Conservation (phyloP, 1,140 invertebrate species). For the Cydia pomonella region DNA sequence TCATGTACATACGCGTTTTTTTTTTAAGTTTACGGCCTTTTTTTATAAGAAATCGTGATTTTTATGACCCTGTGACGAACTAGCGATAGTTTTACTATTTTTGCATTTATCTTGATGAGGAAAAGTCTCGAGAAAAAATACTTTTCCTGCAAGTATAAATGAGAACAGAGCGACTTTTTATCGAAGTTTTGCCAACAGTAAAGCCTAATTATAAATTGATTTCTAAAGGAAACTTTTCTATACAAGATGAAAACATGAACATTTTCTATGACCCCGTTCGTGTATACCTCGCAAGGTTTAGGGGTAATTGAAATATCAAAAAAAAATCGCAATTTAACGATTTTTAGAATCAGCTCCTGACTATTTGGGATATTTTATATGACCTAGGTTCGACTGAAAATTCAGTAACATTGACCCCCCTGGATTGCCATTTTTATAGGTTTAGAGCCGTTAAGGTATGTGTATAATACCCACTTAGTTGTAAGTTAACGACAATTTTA, state of each 20-base stretch:
- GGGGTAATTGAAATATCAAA: not conserved
- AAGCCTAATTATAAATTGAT: not conserved
- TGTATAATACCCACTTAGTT: conserved; percentile 29
- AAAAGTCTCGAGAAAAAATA: not conserved
- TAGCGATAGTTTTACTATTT: conserved; percentile 22
- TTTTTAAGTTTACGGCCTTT: conserved; percentile 35
- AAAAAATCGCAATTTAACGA: not conserved
- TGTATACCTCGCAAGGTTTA: conserved; percentile 34
- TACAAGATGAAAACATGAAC: conserved; percentile 34
- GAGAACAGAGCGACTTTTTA: not conserved
- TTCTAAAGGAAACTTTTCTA: conserved; percentile 10
- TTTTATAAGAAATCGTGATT: conserved; percentile 17
- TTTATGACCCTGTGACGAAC: conserved; percentile 19
- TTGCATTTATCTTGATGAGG: not conserved
- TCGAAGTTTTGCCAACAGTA: not conserved
- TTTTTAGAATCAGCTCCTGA: not conserved
- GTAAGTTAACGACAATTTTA: conserved; percentile 36
- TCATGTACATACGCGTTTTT: conserved; percentile 34
- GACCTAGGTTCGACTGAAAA: conserved; percentile 1
- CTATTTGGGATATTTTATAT: not conserved
- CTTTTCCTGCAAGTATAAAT: not conserved
- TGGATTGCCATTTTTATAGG: conserved; percentile 35
- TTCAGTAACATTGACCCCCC: not conserved
- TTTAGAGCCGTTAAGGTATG: not conserved
- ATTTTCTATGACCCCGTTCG: not conserved